Conservation (phyloP, 1,140 invertebrate species). For the Marisa cornuarietis region DNA sequence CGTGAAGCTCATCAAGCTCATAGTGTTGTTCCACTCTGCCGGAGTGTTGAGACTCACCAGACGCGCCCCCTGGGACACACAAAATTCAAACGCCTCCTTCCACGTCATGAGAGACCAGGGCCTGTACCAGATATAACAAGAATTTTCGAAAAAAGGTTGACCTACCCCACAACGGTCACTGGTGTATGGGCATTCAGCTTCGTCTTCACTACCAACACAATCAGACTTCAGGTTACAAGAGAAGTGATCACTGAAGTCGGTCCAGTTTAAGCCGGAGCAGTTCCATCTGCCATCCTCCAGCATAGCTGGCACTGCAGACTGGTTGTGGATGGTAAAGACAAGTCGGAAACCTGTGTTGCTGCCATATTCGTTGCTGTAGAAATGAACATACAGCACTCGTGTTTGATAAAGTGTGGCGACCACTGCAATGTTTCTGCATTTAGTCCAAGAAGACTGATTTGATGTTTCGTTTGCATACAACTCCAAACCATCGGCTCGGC, state of each 20-base stretch:
- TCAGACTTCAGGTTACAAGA: slow-evolving; percentile 4
- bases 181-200: slow-evolving; percentile 3
- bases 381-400: too few species aligned
- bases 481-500: too few species aligned
- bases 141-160: background rate
- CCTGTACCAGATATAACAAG: background rate
- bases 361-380: too few species aligned
- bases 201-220: slow-evolving; percentile 1
- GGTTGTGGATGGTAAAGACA: slow-evolving; percentile 1
- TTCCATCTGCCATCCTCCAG: slow-evolving; percentile 7
- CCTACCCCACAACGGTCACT: background rate
- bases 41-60: slow-evolving; percentile 7
- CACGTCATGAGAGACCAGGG: background rate
- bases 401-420: too few species aligned
- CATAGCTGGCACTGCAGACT: background rate
- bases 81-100: background rate
- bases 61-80: background rate
- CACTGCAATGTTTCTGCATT: too few species aligned
- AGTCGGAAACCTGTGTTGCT: background rate
- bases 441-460: too few species aligned
- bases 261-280: slow-evolving; percentile 5
- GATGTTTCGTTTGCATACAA: too few species aligned
- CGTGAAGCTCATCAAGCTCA: too few species aligned
- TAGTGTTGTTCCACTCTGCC: background rate
- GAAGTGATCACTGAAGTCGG: slow-evolving; percentile 4